Evolutionary conservation across 2,113 vertebrate genomes (phyloP).

Genomic region (Desmodus rotundus): DNA sequence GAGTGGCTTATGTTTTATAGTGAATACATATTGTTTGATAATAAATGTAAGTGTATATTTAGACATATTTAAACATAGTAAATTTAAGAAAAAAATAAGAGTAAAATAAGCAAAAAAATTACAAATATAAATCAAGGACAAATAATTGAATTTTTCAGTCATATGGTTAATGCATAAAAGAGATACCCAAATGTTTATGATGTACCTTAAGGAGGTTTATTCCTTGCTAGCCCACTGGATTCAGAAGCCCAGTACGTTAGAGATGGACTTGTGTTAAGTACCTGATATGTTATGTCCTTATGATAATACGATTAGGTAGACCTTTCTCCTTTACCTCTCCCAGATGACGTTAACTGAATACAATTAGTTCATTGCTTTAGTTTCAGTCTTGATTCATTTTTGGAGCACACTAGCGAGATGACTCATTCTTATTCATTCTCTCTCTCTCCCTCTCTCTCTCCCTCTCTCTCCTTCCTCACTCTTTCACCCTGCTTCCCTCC

Average conservation of each 20-base stretch:
- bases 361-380: not conserved
- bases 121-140: not conserved
- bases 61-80: not conserved
- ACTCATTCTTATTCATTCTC: not conserved
- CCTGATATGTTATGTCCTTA: not conserved
- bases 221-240: not conserved
- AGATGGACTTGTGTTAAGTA: not conserved
- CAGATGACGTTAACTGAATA: not conserved
- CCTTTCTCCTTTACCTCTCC: not conserved
- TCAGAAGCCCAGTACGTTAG: not conserved
- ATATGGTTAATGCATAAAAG: not conserved
- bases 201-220: not conserved
- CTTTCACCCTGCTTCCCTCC: too few species aligned
- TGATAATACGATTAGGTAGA: not conserved
- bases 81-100: not conserved
- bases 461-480: not conserved
- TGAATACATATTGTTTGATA: not conserved
- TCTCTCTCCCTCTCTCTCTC: not conserved
- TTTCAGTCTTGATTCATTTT: not conserved
- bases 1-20: not conserved
- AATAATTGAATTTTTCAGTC: not conserved
- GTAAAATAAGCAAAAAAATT: not conserved
- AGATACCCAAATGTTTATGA: not conserved
- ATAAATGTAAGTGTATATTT: not conserved
- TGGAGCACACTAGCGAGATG: not conserved